Base-by-base conservation (phyloP, 2,888 invertebrate species). In the Altica lythri region DNA sequence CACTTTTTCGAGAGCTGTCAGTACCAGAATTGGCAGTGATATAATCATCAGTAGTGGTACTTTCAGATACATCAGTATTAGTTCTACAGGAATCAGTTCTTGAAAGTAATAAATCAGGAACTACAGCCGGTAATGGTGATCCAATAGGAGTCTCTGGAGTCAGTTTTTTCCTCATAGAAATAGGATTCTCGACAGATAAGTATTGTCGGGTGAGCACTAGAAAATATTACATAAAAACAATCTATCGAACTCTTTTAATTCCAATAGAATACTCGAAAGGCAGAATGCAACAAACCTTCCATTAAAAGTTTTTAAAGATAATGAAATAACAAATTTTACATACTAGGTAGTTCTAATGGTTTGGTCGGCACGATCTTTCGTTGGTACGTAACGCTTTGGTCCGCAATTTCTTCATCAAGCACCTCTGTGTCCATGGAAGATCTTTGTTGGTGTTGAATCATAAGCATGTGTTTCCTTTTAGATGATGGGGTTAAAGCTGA, bases 351-450 rank as follows among this genome's bases (percentile, higher is more conserved):
- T n/a, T 48, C 48, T 13, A 42, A 3, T 1, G 16, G 14, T 25
- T 56, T 52, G 3, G 32, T 14, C 9, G 34, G 19, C n/a, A 52
- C 19, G 4, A 29, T 51, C 4, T 64, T 61, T 12, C 59, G 50
- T 4, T 61, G 63, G n/a, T 57, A 52, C 2, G 35, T 53, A 9
- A 56, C 55, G 29, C 50, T 53, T 42, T 83, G 83, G 57, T 85
- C 85, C 32, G 80, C 80, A 71, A 83, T 82, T 74, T 88, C 87
- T 68, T 86, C 86, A 61, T 90, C 90, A 53, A 92, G 78, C 13
- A 85, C 88, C 70, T 92, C 92, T 1, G 90, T 91, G 70, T 92
- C 92, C 76, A 92, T 85, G 9, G 91, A 91, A 53, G 91, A 91
- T 60, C 91, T 79, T 74, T 92, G 92, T 71, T 91, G 91, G 73